Evolutionary conservation across 2,797 vertebrate genomes (phyloP), one percentile per base, ranked within the genome.

Genomic region (Allobates femoralis): DNA sequence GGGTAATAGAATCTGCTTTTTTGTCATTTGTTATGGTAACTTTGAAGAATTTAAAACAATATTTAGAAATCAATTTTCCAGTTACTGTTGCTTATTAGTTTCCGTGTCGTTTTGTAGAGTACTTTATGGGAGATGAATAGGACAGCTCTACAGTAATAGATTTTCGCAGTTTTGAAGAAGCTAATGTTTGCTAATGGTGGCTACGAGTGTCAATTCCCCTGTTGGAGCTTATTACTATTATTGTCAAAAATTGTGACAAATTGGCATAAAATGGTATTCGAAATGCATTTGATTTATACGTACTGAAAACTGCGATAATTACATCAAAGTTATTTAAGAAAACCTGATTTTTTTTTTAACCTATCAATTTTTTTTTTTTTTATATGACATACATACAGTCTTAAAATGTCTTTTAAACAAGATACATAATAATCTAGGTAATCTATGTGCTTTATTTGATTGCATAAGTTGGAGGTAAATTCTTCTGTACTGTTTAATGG

Each of bases 1-100:
- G 83, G 89, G 79, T 90, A 89, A 37, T n/a, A 71, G 90, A 53
- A 32, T 86, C 93, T 86, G 88, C 87, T 87, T 91, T 88, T 92
- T 91, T 94, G 53, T 37, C 32, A 58, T 37, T 60, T 78, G 55
- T 89, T 90, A 34, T 87, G 46, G 14, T 86, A 86, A 90, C 87
- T 91, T 83, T 90, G 89, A 89, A 89, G 0, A 0, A 91, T 79
- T 73, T 80, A 34, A 81, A 85, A 50, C 50, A 71, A 75, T 37
- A 69, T 50, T 51, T 74, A 55, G 50, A 34, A 26, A 85, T 53
- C 37, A 30, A 4, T 16, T 32, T 60, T 64, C 26, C 7, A 53
- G 26, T n/a, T 91, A 73, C 4, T 87, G 60, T 23, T 16, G 85
- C 89, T 90, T 86, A 92, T 37, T 37, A 78, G 76, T 84, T 88